Base-by-base conservation (phyloP, 2,888 invertebrate genomes). In the Philhelius pedissequus region DNA sequence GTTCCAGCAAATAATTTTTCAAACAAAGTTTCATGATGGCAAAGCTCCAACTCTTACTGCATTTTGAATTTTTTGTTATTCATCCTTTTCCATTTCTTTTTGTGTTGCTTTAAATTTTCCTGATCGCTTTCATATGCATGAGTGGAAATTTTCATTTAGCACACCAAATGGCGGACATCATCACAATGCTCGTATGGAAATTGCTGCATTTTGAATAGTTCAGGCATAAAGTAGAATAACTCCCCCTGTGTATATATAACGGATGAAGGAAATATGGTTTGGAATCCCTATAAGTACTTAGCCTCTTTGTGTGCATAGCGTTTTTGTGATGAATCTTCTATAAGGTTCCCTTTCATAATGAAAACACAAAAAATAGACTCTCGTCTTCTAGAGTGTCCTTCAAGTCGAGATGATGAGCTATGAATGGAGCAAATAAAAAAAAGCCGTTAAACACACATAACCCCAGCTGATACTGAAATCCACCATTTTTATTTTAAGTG, bases 91-190 rank as follows among this genome's bases (percentile, higher is more conserved):
- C n/a, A n/a, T n/a, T n/a, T n/a, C n/a, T n/a, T n/a, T n/a, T n/a
- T 60, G 9, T 43, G 45, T 11, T 60, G 68, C 73, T 45, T 64
- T 64, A 73, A 74, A 78, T 69, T 74, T 38, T 40, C 64, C 64
- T 52, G 56, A 83, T 83, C 62, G 74, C 70, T 78, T 83, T 78
- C 64, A 83, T n/a, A n/a, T 78, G 78, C 74, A 83, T 78, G 82
- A 78, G 62, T 74, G 69, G 68, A 74, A 73, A 77, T 82, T 78
- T 77, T 77, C 82, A 77, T 82, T 82, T 73, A 82, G 77, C 77
- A 69, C 73, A 73, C 77, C 73, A 56, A 82, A 69, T 69, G 64
- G 82, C 78, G 78, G 82, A 83, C 82, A 73, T 82, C 68, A 69
- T 82, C 69, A 83, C 64, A 83, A 74, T 64, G 38, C 73, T 58